Evolutionary conservation across 2,113 vertebrate genomes (phyloP).

Genomic region (Tricholaema leucomelas): DNA sequence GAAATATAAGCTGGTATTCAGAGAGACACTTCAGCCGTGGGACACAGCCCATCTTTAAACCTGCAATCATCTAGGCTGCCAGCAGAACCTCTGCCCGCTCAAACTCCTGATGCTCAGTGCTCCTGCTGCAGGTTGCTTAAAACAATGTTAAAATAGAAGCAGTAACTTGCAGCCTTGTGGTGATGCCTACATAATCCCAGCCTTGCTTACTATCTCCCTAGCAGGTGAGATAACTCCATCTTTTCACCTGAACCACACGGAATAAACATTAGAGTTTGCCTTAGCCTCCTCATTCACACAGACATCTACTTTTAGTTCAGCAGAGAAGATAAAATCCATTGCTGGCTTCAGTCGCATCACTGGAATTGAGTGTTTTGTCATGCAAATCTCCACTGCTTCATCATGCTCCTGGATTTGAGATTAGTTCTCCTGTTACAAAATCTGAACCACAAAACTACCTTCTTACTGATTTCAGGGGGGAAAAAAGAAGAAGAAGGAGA

Average conservation of each 20-base stretch:
- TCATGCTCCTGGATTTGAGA: background rate
- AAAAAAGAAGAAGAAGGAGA: background rate
- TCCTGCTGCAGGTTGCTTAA: background rate
- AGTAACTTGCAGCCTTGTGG: background rate
- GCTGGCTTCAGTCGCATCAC: background rate
- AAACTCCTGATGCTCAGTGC: background rate
- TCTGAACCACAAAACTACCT: background rate
- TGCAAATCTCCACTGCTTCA: background rate
- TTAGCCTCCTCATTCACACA: background rate
- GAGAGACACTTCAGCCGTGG: background rate
- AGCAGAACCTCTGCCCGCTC: background rate
- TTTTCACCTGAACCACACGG: background rate
- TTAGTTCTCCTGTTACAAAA: background rate
- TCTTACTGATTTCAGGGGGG: background rate
- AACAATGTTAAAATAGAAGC: background rate
- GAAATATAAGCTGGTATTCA: background rate
- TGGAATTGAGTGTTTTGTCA: constrained; percentile 24
- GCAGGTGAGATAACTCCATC: background rate
- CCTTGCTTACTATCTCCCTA: background rate
- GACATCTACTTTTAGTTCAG: background rate
- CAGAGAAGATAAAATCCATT: constrained; percentile 24
- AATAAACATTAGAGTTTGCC: background rate
- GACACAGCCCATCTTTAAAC: background rate
- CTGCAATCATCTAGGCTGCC: background rate
- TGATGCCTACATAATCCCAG: background rate